phyloP scores from a whole-genome alignment of 2,888 invertebrate genomes.

The Plebejus melissa region DNA sequence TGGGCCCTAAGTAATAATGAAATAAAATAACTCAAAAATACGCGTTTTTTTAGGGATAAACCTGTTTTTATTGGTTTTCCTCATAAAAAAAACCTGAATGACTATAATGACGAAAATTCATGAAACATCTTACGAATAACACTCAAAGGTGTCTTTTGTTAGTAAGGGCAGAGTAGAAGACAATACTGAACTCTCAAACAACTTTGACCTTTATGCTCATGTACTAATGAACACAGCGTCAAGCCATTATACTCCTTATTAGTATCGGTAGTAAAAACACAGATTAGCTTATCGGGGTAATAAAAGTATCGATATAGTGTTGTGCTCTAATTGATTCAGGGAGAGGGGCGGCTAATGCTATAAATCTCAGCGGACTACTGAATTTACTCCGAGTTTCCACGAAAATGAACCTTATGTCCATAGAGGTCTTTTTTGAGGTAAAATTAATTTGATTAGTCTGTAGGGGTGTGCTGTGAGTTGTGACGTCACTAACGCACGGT shows the following conservation, averaged over 20 bases:
- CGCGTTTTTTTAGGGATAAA: no score
- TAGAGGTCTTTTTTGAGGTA: not conserved
- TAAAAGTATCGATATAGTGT: constrained; percentile 31
- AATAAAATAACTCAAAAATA: no score
- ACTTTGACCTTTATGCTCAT: not conserved
- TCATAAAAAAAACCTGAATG: no score
- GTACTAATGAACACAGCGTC: not conserved
- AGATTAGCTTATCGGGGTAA: constrained; percentile 31
- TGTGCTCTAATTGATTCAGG: constrained; percentile 38
- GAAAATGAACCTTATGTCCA: not conserved
- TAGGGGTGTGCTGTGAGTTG: not conserved
- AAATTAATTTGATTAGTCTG: not conserved
- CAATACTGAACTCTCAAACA: no score
- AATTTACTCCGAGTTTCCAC: not conserved
- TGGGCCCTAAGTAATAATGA: no score
- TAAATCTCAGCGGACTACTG: constrained; percentile 30
- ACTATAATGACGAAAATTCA: no score
- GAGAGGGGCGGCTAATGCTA: constrained; percentile 32
- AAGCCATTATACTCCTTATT: not conserved
- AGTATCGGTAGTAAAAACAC: not conserved
- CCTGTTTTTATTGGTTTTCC: no score
- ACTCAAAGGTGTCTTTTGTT: no score
- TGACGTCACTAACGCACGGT: not conserved
- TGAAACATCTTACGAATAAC: no score
- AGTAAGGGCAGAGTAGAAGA: no score